Evolutionary conservation across 1,140 invertebrate genomes (phyloP), one percentile per base, ranked within the genome.

Genomic region (Pseudoatta argentina): DNA sequence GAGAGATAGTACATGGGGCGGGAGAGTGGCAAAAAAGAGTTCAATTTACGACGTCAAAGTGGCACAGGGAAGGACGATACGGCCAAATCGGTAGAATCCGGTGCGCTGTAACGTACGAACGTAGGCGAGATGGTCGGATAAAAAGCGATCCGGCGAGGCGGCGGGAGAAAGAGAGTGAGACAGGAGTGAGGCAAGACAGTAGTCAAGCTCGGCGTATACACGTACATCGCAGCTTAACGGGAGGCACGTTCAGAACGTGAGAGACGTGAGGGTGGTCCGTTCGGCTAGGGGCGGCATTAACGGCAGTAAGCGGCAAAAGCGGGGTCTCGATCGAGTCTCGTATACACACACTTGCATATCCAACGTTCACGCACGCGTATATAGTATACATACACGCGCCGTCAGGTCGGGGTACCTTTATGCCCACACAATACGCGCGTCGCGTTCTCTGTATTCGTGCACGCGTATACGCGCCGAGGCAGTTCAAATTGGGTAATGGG

Each of bases 401-500:
- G 69, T 83, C 69, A 63, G 69, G 55, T 73, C 79, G 71, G 69
- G 69, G 21, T 1, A 59, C 69, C 79, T 83, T 83, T 75, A 83
- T 63, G 39, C 59, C 48, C 79, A 14, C 34, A 51, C 61, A 34
- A 71, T 57, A 85, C 57, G 55, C 10, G 51, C 27, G 75, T 12
- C 66, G 39, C n/a, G 27, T 51, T 63, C 67, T 34, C 55, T 76
- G 71, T 77, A 63, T 39, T 24, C 51, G 48, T 79, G 63, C 27
- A 73, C 78, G 78, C 44, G 51, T 86, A 24, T 61, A 81, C 39
- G 27, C 44, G 53, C 24, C 86, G 48, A 44, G 83, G 86, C 89
- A 92, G 91, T 93, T 91, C 91, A 34, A 34, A 34, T 34, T 34
- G 30, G 90, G 89, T 93, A 93, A 93, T 93, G 92, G 92, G 77